Base-by-base conservation (phyloP, 2,113 vertebrate genomes). In the Osmerus mordax region DNA sequence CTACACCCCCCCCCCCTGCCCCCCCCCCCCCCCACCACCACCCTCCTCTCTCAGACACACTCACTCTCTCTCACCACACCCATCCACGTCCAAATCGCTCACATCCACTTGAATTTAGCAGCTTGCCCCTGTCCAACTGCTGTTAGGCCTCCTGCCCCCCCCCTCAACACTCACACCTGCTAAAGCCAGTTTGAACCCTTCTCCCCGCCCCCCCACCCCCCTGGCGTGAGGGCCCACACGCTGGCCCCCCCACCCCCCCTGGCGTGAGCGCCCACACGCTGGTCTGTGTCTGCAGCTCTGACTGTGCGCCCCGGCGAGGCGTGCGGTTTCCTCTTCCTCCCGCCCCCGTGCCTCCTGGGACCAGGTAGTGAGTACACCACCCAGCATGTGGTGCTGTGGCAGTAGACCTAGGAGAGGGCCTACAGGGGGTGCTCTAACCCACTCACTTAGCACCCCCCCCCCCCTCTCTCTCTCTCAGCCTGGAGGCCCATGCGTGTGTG, bases 101-200 rank as follows among this genome's bases (percentile, higher is more conserved):
- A 78, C 84, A 84, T 80, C 81, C 83, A 77, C 72, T 67, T 65
- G 73, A 70, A 70, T 25, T 55, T 19, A 25, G 21, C 51, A 59
- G 65, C 36, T 36, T 4, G 9, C 19, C 59, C 54, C 54, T 7
- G 18, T 16, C 54, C 54, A 41, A 9, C 36, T 41, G 36, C 36
- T 41, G 36, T 8, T 41, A 41, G 36, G 36, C 32, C 32, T 32
- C 32, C 3, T 32, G 32, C 23, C 23, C 36, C 36, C 36, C 36
- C 36, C 83, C 83, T 79, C 68, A 47, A 21, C 73, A 47, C 66
- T 70, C 84, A 23, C 84, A 87, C 86, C 87, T 87, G 87, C 72
- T 79, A 19, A 71, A 65, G 83, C 73, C 65, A 47, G 61, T 0
- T 51, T 14, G 13, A 13, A 23, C 23, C 23, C 23, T 23, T 23